Evolutionary conservation across 2,888 invertebrate species (phyloP).

Genomic region (Erebia epiphron): DNA sequence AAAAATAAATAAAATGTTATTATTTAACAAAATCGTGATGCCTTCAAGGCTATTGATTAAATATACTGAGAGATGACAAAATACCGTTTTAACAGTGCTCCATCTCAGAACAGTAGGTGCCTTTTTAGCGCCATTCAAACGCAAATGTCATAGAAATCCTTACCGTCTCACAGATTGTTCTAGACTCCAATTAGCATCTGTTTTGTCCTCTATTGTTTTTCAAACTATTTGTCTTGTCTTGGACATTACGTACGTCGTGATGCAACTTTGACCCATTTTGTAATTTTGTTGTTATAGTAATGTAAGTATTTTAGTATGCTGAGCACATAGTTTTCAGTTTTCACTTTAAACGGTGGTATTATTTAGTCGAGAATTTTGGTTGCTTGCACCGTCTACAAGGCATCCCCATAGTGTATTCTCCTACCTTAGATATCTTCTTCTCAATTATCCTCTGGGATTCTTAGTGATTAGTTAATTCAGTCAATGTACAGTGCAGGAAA

Average conservation of each 20-base stretch:
- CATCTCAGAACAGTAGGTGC: not conserved
- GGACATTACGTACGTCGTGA: constrained; percentile 28
- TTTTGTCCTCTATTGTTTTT: constrained; percentile 40
- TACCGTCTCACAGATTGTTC: constrained; percentile 38
- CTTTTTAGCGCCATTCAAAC: constrained; percentile 44
- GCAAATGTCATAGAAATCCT: constrained; percentile 47
- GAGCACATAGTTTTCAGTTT: constrained; percentile 25
- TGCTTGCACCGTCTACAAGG: no score
- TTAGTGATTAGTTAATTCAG: no score
- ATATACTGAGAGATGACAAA: constrained; percentile 7
- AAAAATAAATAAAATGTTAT: not conserved
- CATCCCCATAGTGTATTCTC: no score
- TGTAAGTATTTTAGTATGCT: constrained; percentile 38
- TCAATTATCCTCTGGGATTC: no score
- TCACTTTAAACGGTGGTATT: constrained; percentile 23
- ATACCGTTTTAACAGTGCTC: constrained; percentile 17
- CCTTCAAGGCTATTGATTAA: constrained; percentile 25
- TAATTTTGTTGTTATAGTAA: constrained; percentile 10
- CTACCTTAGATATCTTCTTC: no score
- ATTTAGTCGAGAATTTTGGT: not conserved
- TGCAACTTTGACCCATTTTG: constrained; percentile 42
- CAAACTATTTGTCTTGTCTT: constrained; percentile 29
- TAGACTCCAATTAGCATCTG: constrained; percentile 41
- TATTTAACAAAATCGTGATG: constrained; percentile 24
- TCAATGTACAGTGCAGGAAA: no score